Base-by-base conservation (phyloP, 2,797 vertebrate genomes). In the Molossus alvarezi region DNA sequence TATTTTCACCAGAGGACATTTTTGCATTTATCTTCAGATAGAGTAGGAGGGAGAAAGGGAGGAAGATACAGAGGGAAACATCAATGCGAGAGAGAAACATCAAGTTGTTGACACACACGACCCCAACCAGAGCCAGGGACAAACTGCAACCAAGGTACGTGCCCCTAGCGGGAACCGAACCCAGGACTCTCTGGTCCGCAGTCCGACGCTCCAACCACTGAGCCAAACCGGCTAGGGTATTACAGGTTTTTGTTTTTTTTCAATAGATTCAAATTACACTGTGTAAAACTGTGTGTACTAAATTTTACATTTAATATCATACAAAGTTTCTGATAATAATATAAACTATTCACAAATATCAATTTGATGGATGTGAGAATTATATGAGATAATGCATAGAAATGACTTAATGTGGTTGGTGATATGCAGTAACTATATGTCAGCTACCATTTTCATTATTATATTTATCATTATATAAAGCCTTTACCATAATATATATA, bases 251-350 rank as follows among this genome's bases (percentile, higher is more conserved):
- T 82, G 33, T 51, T 51, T 51, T 51, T 53, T 45, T 45, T 45
- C 3, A 45, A 71, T 60, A 60, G 11, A 9, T 67, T 88, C 12
- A 67, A 91, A 73, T 27, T 69, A 45, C 4, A 83, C 18, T 75
- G 2, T 76, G 1, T 72, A 75, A 90, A 83, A 77, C 29, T 69
- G 1, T 79, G 3, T 79, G 51, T 86, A 33, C 33, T 81, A 25
- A 92, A 87, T 45, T 82, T 95, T 69, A 84, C 21, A 95, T 71
- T 94, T 48, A 80, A 55, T 9, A 41, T 69, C 6, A 65, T 25
- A 76, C 4, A 89, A n/a, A 79, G 3, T 86, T 72, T 91, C 27
- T 80, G 57, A 55, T 13, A 82, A 45, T 80, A 91, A 83, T 76
- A 57, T 53, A 76, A 67, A 82, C 33, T 88, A 82, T 94, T 64